Evolutionary conservation across 1,140 invertebrate species (phyloP).

Genomic region (Steinernema feltiae): DNA sequence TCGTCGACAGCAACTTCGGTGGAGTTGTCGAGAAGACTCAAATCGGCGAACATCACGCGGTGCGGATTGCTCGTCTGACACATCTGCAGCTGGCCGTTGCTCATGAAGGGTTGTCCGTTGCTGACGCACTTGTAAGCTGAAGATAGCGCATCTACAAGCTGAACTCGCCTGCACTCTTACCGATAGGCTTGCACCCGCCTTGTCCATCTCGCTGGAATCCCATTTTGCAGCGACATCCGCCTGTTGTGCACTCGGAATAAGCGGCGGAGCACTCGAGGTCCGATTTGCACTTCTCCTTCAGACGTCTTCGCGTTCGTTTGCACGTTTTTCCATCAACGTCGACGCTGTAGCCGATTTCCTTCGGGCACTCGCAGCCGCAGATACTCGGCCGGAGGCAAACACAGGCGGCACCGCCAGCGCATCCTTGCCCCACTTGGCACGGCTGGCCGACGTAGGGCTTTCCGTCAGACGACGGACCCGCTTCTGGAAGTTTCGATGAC

Average conservation of each 20-base stretch:
- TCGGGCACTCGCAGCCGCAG: conserved; percentile 44
- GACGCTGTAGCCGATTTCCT: conserved; percentile 44
- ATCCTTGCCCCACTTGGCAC: conserved; percentile 19
- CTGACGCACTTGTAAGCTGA: conserved; percentile 22
- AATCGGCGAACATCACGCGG: conserved; percentile 14
- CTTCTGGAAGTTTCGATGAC: background rate
- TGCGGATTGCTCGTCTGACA: conserved; percentile 24
- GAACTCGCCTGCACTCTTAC: conserved; percentile 9
- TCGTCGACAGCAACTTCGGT: background rate
- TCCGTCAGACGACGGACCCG: conserved; percentile 13
- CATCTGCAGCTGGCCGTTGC: conserved; percentile 7
- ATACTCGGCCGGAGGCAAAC: conserved; percentile 17
- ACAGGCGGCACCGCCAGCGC: conserved; percentile 29
- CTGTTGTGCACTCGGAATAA: conserved; percentile 44
- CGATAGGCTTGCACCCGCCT: conserved; percentile 48
- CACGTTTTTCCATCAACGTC: conserved; percentile 40
- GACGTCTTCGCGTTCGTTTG: conserved; percentile 36
- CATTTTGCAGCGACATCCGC: conserved; percentile 47
- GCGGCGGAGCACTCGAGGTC: conserved; percentile 49
- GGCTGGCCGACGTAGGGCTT: conserved; percentile 25
- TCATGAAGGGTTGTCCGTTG: conserved; percentile 12
- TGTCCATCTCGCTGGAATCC: conserved; percentile 47
- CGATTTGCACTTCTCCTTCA: conserved; percentile 47
- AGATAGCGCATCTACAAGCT: background rate
- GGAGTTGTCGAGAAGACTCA: background rate